phyloP scores from a whole-genome alignment of 2,113 vertebrate genomes.

The Psephotus haematonotus region DNA sequence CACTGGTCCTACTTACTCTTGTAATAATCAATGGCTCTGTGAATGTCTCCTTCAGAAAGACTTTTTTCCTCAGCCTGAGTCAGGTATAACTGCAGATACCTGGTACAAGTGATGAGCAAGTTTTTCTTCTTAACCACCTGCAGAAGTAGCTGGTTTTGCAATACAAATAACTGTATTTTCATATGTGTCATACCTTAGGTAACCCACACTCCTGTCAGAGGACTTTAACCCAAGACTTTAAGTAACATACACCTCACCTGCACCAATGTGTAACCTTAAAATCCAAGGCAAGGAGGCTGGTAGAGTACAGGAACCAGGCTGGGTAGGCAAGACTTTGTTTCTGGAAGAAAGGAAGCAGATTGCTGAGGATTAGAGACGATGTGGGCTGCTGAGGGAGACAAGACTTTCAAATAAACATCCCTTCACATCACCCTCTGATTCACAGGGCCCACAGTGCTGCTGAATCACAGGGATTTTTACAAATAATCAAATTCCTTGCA shows the following conservation, averaged over 20 bases:
- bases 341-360: slow-evolving; percentile 1
- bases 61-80: not conserved
- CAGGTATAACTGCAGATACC: not conserved
- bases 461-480: slow-evolving; percentile 38
- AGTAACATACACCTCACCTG: not conserved
- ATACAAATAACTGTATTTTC: not conserved
- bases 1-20: not conserved
- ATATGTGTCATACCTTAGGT: not conserved
- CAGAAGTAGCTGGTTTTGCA: not conserved
- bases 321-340: not conserved
- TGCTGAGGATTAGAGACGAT: not conserved
- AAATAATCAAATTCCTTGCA: slow-evolving; percentile 53
- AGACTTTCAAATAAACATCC: slow-evolving; percentile 49
- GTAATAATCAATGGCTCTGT: not conserved
- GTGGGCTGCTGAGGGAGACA: slow-evolving; percentile 34
- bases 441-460: slow-evolving; percentile 1
- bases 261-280: not conserved
- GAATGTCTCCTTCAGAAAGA: not conserved
- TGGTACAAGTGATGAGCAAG: not conserved
- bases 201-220: not conserved
- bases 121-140: not conserved
- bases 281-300: not conserved
- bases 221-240: not conserved
- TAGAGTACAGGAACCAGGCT: not conserved
- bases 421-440: slow-evolving; percentile 8